Evolutionary conservation across 2,888 invertebrate genomes (phyloP), one percentile per base, ranked within the genome.

Genomic region (Sclerodermus sp.): DNA sequence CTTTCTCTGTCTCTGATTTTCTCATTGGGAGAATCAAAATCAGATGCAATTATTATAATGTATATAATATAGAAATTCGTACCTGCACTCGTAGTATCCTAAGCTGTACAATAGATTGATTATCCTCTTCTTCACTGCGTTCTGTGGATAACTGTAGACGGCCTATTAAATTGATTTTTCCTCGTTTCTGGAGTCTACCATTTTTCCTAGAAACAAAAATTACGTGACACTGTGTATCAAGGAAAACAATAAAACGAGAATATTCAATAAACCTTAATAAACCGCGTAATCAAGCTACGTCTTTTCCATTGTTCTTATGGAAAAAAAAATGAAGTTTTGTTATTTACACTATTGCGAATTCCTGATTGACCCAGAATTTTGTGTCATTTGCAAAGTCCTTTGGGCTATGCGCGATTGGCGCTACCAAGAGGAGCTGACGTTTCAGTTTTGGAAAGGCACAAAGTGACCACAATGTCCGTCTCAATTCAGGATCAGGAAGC

Each of bases 101-200:
- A 47, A 99, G 83, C 78, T 96, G 96, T 56, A 98, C 94, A 74
- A 99, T 99, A 49, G 96, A 96, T 80, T 98, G 96, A 80, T 97
- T 97, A 79, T 99, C 98, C 80, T 98, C 96, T 75, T 96, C 89
- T 79, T 94, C 93, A 60, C 93, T 94, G 63, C 94, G 85, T 79
- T 97, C 97, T 1, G 96, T 96, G 64, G 94, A 95, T 55, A 97
- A 80, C 79, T 97, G 97, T 59, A 99, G 83, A 64, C 98, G 85
- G 44, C 98, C 98, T 75, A 99, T 93, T 64, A 99, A 82, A 82
- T 97, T 99, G 31, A 99, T 84, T 81, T 96, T 96, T 47, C 99
- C 99, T 60, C 98, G 82, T 66, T 91, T 90, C 78, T 98, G 98
- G 2, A 90, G 83, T 80, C 96, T 96, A 12, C 91, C 93, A 82